Conservation (phyloP, 2,888 invertebrate species). For the Apodemia mormo region DNA sequence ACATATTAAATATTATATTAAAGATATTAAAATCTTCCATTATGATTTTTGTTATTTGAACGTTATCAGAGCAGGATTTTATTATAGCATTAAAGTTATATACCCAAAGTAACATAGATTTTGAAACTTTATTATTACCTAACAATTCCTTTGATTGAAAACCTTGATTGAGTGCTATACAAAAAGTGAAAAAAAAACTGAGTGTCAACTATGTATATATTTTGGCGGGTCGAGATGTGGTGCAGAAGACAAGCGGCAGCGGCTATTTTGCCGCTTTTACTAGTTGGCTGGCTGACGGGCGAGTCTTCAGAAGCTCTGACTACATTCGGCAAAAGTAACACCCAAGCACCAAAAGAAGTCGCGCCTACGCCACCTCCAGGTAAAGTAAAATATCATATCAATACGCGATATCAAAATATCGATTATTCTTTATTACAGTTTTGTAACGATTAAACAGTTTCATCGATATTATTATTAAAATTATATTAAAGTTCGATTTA, state of each 20-base stretch:
- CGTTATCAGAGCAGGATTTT: not conserved
- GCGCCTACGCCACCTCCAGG: constrained; percentile 82
- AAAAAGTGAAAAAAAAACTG: constrained; percentile 15
- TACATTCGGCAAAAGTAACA: constrained; percentile 86
- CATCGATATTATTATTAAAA: too few species aligned
- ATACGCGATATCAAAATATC: not conserved
- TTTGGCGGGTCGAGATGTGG: constrained; percentile 71
- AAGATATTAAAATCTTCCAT: too few species aligned
- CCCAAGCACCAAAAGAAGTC: constrained; percentile 79
- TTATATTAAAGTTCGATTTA: too few species aligned
- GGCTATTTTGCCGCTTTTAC: constrained; percentile 61
- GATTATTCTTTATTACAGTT: not conserved
- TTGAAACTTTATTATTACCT: not conserved
- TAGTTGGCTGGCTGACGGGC: constrained; percentile 68
- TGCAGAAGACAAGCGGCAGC: constrained; percentile 64
- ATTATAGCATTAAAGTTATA: not conserved
- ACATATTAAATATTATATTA: too few species aligned
- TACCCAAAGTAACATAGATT: not conserved
- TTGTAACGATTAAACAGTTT: not conserved
- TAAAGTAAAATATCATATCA: constrained; percentile 52
- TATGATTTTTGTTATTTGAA: not conserved
- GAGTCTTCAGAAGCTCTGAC: constrained; percentile 84
- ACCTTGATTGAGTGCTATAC: constrained; percentile 12
- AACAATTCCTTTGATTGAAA: not conserved
- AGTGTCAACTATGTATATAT: constrained; percentile 55